Percentiles rank a stretch among this genome's conserved stretches.
Conservation (phyloP, 2,113 vertebrate species). For the Lepidothrix coronata region DNA sequence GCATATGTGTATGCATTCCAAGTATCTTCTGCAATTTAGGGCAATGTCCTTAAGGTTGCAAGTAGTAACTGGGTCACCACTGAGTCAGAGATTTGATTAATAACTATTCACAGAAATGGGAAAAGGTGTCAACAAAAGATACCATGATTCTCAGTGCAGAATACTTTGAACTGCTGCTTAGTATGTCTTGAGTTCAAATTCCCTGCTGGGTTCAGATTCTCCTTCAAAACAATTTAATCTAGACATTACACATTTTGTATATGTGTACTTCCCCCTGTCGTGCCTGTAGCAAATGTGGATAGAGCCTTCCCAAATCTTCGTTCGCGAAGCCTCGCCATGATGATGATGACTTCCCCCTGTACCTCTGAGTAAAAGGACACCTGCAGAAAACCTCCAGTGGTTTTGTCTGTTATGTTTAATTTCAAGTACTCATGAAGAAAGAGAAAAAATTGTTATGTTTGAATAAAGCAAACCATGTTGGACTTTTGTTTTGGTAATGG, state of each 20-base stretch:
- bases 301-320: too few relatives aligned
- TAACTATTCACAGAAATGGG: neutral
- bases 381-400: neutral
- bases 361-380: neutral
- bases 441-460: neutral
- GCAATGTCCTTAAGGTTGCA: neutral
- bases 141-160: neutral
- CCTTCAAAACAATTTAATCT: neutral
- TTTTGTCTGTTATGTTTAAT: neutral
- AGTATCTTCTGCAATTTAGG: neutral
- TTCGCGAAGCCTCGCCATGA: too few relatives aligned
- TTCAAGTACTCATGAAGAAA: neutral
- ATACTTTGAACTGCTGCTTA: neutral
- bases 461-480: neutral
- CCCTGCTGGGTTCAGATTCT: neutral
- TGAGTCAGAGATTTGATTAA: neutral
- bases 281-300: too few relatives aligned
- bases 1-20: neutral
- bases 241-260: neutral
- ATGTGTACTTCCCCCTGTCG: neutral
- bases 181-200: neutral
- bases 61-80: neutral
- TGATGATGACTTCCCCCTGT: neutral
- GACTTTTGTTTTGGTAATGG: neutral
- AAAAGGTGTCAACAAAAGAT: neutral